phyloP scores from a whole-genome alignment of 2,797 vertebrate species.

The Craterocephalus amniculus region DNA sequence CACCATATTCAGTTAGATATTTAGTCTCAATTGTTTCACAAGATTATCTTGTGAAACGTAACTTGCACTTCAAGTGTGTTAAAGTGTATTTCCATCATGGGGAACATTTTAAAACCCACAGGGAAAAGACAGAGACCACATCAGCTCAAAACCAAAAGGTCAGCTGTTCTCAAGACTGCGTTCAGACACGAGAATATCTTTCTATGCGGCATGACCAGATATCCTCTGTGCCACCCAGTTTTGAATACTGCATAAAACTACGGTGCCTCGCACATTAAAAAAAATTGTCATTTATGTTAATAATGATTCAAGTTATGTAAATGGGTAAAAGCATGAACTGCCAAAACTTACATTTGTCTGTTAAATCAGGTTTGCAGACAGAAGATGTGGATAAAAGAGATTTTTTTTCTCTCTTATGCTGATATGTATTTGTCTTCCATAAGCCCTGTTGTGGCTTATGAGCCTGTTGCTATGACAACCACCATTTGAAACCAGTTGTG shows the following conservation, averaged over 20 bases:
- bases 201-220: background rate
- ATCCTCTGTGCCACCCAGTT: background rate
- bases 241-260: background rate
- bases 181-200: background rate
- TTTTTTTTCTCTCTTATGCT: slow-evolving; percentile 71
- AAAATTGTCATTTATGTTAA: background rate
- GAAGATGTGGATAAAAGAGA: slow-evolving; percentile 59
- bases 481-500: slow-evolving; percentile 82
- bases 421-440: slow-evolving; percentile 81
- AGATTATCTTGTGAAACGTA: background rate
- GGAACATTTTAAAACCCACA: no score
- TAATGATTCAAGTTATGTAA: background rate
- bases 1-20: no score
- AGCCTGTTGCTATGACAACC: slow-evolving; percentile 85
- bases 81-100: background rate
- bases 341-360: slow-evolving; percentile 20
- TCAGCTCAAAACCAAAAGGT: background rate
- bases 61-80: background rate
- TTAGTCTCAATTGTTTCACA: no score
- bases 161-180: background rate
- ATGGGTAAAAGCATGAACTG: slow-evolving; percentile 17
- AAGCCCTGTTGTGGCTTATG: slow-evolving; percentile 83
- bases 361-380: slow-evolving; percentile 51
- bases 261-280: background rate
- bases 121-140: background rate